Conservation (phyloP, 2,113 vertebrate genomes). For the Myiozetetes cayanensis region DNA sequence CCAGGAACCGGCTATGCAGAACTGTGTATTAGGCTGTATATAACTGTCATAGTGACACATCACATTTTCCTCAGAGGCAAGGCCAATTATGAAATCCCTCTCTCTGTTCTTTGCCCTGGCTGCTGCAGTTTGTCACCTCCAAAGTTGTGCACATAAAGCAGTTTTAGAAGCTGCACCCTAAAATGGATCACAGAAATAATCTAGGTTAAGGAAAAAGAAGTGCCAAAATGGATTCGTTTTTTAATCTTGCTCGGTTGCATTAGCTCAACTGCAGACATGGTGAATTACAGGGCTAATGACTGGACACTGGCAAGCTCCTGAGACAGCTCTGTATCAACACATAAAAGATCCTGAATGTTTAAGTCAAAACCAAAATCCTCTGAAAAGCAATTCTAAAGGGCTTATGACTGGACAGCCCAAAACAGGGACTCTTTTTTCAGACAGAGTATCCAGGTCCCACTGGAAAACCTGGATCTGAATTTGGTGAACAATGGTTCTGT, state of each 20-base stretch:
- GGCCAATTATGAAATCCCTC: not conserved
- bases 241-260: not conserved
- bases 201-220: not conserved
- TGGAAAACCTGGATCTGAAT: not conserved
- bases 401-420: not conserved
- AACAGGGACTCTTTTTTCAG: not conserved
- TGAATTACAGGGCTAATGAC: not conserved
- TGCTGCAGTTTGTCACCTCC: not conserved
- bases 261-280: not conserved
- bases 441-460: fast-evolving
- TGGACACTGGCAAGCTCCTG: not conserved
- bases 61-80: not conserved
- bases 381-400: not conserved
- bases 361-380: not conserved
- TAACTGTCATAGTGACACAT: not conserved
- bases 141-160: not conserved
- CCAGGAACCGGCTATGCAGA: not conserved
- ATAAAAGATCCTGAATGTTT: not conserved
- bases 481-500: not conserved
- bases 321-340: not conserved
- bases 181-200: not conserved
- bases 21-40: not conserved
- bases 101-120: not conserved
- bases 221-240: not conserved
- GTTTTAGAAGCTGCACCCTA: not conserved